Evolutionary conservation across 2,888 invertebrate species (phyloP).

Genomic region (Tuberolachnus salignus): DNA sequence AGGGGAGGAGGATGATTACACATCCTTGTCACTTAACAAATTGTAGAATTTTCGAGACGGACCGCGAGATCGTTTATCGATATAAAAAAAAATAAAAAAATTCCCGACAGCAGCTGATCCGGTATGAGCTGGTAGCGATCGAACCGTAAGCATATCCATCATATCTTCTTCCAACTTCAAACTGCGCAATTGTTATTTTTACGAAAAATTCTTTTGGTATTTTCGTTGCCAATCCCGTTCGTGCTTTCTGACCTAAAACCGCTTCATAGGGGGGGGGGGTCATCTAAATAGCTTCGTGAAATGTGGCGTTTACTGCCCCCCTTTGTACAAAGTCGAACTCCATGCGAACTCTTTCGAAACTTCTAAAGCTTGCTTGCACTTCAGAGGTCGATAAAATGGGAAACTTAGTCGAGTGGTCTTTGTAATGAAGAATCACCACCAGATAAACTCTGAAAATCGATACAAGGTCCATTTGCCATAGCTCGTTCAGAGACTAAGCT

Average conservation of each 20-base stretch:
- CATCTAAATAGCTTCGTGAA: constrained; percentile 12
- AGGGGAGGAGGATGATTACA: too few species aligned
- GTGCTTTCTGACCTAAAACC: constrained; percentile 60
- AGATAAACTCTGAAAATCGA: constrained; percentile 60
- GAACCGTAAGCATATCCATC: neutral
- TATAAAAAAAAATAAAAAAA: too few species aligned
- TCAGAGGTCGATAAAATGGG: neutral
- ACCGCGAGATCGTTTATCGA: too few species aligned
- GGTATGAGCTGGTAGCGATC: neutral
- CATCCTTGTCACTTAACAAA: too few species aligned
- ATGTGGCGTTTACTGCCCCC: neutral
- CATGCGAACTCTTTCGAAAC: neutral
- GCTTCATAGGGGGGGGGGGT: constrained; percentile 42
- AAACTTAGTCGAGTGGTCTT: neutral
- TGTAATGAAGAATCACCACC: constrained; percentile 59
- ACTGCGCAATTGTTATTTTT: constrained; percentile 57
- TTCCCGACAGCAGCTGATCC: too few species aligned
- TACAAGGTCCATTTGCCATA: constrained; percentile 61
- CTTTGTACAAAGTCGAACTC: constrained; percentile 9
- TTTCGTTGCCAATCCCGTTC: neutral
- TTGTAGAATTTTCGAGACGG: too few species aligned
- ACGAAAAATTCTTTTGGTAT: neutral
- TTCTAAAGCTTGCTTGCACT: neutral
- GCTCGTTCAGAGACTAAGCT: constrained; percentile 8
- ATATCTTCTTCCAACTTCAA: neutral